Conservation (phyloP, 2,888 invertebrate species). For the Lapara coniferarum region DNA sequence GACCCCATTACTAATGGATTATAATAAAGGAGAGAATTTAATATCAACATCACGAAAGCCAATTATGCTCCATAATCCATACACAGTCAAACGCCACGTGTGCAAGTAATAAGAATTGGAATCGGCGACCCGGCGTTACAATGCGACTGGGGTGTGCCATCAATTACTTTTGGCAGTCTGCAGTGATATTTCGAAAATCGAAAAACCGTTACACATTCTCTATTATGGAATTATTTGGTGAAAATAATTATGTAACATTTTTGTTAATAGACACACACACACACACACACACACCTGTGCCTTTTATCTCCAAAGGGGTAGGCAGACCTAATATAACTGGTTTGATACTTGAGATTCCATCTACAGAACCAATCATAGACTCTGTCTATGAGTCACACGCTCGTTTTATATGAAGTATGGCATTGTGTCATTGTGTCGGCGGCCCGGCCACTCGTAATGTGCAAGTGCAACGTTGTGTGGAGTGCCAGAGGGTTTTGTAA, state of each 20-base stretch:
- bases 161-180: slow-evolving; percentile 12
- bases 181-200: slow-evolving; percentile 1
- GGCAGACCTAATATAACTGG: too few species aligned
- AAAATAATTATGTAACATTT: not conserved
- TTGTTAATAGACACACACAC: too few species aligned
- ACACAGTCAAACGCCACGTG: slow-evolving; percentile 24
- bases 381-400: not conserved
- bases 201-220: not conserved
- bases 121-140: slow-evolving; percentile 8
- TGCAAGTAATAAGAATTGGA: slow-evolving; percentile 19
- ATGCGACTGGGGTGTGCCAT: slow-evolving; percentile 12
- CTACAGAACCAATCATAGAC: not conserved
- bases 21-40: slow-evolving; percentile 16
- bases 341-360: not conserved
- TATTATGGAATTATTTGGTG: not conserved
- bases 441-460: slow-evolving; percentile 12
- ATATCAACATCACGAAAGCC: slow-evolving; percentile 20
- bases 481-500: slow-evolving; percentile 4
- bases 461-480: slow-evolving; percentile 19
- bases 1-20: slow-evolving; percentile 4
- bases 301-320: too few species aligned
- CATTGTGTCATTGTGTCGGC: slow-evolving; percentile 21
- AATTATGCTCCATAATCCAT: slow-evolving; percentile 12
- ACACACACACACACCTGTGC: too few species aligned
- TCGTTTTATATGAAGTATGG: slow-evolving; percentile 14